Evolutionary conservation across 1,140 invertebrate species (phyloP).

Genomic region (Orchesella cincta): DNA sequence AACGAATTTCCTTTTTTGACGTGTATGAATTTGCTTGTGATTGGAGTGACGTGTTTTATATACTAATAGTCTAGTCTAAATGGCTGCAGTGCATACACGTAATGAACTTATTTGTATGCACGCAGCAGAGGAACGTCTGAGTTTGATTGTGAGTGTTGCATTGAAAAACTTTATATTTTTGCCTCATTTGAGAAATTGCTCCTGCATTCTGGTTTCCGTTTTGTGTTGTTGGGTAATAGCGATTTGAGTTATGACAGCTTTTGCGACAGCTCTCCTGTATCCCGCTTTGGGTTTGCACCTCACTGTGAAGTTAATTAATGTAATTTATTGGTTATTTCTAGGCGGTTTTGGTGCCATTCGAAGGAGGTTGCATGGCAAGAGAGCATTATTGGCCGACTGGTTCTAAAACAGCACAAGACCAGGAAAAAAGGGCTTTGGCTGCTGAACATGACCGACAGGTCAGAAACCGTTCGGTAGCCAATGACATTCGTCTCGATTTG

Average conservation of each 20-base stretch:
- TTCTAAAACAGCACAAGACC: constrained; percentile 31
- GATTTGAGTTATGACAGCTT: too few relatives aligned
- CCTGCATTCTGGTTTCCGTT: too few relatives aligned
- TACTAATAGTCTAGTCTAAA: too few relatives aligned
- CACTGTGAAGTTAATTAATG: constrained; percentile 1
- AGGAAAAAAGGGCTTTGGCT: constrained; percentile 46
- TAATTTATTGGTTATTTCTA: constrained; percentile 8
- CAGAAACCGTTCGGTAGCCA: constrained; percentile 44
- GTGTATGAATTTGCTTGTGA: background rate
- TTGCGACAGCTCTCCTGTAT: too few relatives aligned
- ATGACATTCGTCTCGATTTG: constrained; percentile 43
- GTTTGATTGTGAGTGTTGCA: too few relatives aligned
- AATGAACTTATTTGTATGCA: too few relatives aligned
- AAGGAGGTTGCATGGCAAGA: constrained; percentile 38
- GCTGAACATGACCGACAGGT: constrained; percentile 47
- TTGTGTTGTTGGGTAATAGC: too few relatives aligned
- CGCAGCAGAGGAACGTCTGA: too few relatives aligned
- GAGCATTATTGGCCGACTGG: constrained; percentile 34
- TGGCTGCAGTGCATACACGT: too few relatives aligned
- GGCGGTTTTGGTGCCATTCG: constrained; percentile 20
- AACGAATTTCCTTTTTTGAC: background rate
- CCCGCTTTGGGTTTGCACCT: constrained; percentile 4
- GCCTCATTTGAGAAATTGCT: too few relatives aligned
- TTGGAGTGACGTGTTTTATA: too few relatives aligned
- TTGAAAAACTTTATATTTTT: too few relatives aligned